Base-by-base conservation (phyloP, 2,888 invertebrate species). In the Heliconius cydno region DNA sequence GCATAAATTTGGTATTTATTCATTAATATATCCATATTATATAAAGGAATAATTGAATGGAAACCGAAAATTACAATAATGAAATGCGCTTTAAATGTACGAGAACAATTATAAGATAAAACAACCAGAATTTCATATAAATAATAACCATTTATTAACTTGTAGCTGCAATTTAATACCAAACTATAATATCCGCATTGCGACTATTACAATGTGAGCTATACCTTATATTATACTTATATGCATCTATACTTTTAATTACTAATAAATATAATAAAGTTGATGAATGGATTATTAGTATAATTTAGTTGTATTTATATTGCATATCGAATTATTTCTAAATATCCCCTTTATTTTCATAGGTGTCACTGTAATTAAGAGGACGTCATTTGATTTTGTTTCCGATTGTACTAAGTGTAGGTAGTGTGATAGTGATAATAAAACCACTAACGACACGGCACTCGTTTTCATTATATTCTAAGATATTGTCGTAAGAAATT, bases 181-280 rank as follows among this genome's bases (percentile, higher is more conserved):
- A 12, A 41, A 63, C 38, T 41, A 41, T 75, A 19, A 65, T 41
- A 75, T 65, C 75, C 46, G 75, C 75, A 75, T 4, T 75, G 75
- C 75, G 75, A 65, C 71, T 41, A 60, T 77, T 70, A 60, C 34
- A 73, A 60, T 60, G 34, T 60, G 60, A 73, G n/a, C 60, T 60
- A 73, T 73, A 30, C 30, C 13, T 22, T 72, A 28, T 22, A 71
- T 46, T 71, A 25, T 71, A 46, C 6, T 9, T 68, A 13, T 57
- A 22, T 30, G 25, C 7, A 63, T 6, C 4, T 10, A n/a, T 63
- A 63, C n/a, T 60, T 60, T 10, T 63, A 25, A 63, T 25, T 13
- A 63, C 25, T 63, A 25, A 63, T 13, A 46, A 46, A 46, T 46
- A 4, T 46, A 41, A 41, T 41, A 15, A 46, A 46, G 13, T 46